Conservation (phyloP, 23 tunicate species). For the Styela plicata region DNA sequence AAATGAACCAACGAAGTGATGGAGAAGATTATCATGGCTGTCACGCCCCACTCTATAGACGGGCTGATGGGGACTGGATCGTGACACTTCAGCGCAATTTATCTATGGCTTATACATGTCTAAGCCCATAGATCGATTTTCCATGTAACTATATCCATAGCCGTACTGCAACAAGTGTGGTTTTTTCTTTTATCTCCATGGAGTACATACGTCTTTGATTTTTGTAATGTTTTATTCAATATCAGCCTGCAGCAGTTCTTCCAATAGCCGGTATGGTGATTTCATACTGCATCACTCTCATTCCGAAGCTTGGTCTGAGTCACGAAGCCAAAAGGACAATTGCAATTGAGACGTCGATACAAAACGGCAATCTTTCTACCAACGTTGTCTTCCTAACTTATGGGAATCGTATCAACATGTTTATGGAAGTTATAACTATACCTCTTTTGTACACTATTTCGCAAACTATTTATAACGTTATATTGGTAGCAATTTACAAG, state of each 20-base stretch:
- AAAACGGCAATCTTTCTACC: constrained; percentile 17
- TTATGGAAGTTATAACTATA: neutral
- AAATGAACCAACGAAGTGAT: too few species aligned
- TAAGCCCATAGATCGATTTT: too few species aligned
- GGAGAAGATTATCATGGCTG: too few species aligned
- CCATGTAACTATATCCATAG: too few species aligned
- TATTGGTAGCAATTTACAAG: neutral
- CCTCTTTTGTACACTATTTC: constrained; percentile 1
- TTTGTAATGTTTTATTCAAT: neutral
- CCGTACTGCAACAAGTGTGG: too few species aligned
- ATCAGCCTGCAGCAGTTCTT: constrained; percentile 6
- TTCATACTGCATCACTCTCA: constrained; percentile 1
- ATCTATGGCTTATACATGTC: too few species aligned
- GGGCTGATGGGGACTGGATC: too few species aligned
- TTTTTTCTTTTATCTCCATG: too few species aligned
- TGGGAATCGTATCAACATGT: neutral
- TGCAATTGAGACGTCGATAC: constrained; percentile 23
- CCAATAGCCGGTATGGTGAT: constrained; percentile 13
- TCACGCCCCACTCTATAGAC: too few species aligned
- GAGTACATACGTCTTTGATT: too few species aligned
- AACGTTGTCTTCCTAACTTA: constrained; percentile 16
- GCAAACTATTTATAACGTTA: constrained; percentile 22
- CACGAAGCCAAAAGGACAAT: neutral
- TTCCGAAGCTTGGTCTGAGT: neutral
- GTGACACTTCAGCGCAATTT: too few species aligned